Percentiles rank a stretch among this genome's conserved stretches.
phyloP scores from a whole-genome alignment of 2,797 vertebrate species.

The Siniperca obscura region DNA sequence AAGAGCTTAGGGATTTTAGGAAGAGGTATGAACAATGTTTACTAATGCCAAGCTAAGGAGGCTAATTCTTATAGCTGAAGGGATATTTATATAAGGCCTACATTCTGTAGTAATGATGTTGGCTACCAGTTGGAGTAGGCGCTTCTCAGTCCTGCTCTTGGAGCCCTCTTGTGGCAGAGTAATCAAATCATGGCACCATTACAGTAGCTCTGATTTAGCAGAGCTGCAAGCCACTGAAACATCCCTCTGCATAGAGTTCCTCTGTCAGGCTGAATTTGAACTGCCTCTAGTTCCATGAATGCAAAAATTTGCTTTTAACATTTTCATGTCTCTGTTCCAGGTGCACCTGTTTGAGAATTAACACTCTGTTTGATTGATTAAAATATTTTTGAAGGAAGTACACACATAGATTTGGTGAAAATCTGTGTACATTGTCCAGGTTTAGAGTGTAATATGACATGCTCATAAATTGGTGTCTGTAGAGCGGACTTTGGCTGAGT shows the following conservation, averaged over 20 bases:
- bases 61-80: constrained; percentile 74
- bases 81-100: constrained; percentile 78
- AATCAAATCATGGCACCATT: constrained; percentile 24
- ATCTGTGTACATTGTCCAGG: background rate
- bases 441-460: background rate
- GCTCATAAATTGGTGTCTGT: background rate
- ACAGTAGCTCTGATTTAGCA: constrained; percentile 6
- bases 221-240: constrained; percentile 6
- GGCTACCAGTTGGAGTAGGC: constrained; percentile 49
- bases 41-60: constrained; percentile 74
- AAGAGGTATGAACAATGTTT: constrained; percentile 71
- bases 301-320: background rate
- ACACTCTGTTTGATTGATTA: background rate
- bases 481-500: background rate
- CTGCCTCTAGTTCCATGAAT: background rate
- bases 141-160: constrained; percentile 40
- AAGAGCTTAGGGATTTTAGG: constrained; percentile 77
- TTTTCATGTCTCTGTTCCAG: background rate
- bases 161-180: constrained; percentile 73
- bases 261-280: background rate
- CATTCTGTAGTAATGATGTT: constrained; percentile 64
- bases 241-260: background rate
- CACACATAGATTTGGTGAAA: background rate
- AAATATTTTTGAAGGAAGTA: background rate
- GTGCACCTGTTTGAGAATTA: background rate